Evolutionary conservation across 2,888 invertebrate species (phyloP).

Genomic region (Dyspetes luteomarginatus): DNA sequence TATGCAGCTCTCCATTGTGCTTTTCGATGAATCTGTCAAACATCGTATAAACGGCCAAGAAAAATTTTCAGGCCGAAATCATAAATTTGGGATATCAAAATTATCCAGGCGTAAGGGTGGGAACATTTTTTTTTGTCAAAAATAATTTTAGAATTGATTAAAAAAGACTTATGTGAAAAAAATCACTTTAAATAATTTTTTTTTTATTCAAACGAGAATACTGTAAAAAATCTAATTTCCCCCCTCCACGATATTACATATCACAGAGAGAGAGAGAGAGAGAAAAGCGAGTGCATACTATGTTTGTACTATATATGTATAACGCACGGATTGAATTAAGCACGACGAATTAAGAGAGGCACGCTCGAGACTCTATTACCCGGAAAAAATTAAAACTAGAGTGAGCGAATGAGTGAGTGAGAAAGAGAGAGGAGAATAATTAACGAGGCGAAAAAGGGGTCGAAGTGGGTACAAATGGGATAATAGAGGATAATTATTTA

Average conservation of each 20-base stretch:
- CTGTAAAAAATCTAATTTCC: too few relatives aligned
- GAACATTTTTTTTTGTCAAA: too few relatives aligned
- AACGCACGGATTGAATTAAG: constrained; percentile 55
- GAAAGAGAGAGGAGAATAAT: not conserved
- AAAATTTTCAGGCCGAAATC: too few relatives aligned
- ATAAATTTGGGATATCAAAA: too few relatives aligned
- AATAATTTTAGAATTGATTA: too few relatives aligned
- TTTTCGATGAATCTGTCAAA: not conserved
- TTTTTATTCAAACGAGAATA: not conserved
- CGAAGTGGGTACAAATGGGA: not conserved
- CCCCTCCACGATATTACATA: constrained; percentile 3
- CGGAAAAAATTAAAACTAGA: constrained; percentile 41
- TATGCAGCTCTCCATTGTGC: constrained; percentile 4
- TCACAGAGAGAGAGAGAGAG: constrained; percentile 9
- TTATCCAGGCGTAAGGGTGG: too few relatives aligned
- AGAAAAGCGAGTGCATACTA: not conserved
- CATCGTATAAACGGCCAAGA: too few relatives aligned
- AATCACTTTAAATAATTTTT: not conserved
- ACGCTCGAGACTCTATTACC: constrained; percentile 30
- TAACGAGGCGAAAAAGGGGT: not conserved
- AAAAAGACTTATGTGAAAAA: too few relatives aligned
- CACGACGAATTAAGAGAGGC: constrained; percentile 52
- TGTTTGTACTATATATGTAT: too few relatives aligned
- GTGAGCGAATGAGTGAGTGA: not conserved
- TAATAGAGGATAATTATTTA: constrained; percentile 14